phyloP scores from a whole-genome alignment of 1,140 invertebrate species.

The Drosophila tani region DNA sequence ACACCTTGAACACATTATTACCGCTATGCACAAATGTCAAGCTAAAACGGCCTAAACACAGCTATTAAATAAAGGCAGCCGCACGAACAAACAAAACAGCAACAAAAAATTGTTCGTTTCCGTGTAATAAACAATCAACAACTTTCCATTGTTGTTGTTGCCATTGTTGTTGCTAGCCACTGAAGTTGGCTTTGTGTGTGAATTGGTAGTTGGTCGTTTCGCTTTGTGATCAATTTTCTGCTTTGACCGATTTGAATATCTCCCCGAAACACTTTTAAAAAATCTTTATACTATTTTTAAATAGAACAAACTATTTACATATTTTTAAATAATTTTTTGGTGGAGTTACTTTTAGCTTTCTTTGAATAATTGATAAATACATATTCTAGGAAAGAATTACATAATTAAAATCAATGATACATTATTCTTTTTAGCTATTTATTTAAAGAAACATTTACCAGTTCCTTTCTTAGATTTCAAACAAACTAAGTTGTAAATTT shows the following conservation, averaged over 20 bases:
- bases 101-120: constrained; percentile 61
- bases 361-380: too few species aligned
- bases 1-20: constrained; percentile 38
- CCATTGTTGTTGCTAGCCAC: constrained; percentile 3
- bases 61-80: constrained; percentile 35
- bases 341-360: too few species aligned
- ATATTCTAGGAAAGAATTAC: too few species aligned
- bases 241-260: constrained; percentile 28
- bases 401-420: background rate
- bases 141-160: constrained; percentile 69
- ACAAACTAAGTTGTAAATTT: too few species aligned
- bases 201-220: constrained; percentile 29
- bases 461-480: background rate
- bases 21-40: constrained; percentile 49
- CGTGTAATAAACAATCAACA: constrained; percentile 76
- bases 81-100: constrained; percentile 52
- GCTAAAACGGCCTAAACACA: constrained; percentile 39
- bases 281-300: background rate
- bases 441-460: too few species aligned
- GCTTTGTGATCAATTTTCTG: constrained; percentile 57
- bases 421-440: too few species aligned
- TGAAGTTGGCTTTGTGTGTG: constrained; percentile 18
- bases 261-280: background rate
- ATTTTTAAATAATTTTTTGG: background rate
- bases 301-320: background rate